Percentiles rank a stretch among this genome's conserved stretches.
These are phyloP conservation scores for Chelidonichthys spinosus DNA, from an alignment of 2,797 vertebrate genomes.

Conservation along the genomic window DNA sequence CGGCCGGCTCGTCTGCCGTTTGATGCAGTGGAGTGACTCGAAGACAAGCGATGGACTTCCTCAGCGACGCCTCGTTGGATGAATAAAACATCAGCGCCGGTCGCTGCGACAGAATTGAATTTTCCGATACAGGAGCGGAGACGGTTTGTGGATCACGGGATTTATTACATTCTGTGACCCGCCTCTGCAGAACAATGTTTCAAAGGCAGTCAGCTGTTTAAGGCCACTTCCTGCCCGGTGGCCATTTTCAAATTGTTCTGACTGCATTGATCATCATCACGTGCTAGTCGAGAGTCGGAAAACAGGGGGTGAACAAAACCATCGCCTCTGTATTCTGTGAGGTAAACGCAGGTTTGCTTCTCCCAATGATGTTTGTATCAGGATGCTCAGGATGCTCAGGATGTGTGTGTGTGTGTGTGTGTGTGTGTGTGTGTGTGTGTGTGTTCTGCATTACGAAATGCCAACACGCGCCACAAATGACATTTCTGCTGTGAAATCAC, in stretches of 20 bases:
- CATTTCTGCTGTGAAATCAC: no score
- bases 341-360: no score
- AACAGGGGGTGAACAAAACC: constrained; percentile 10
- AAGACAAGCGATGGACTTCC: constrained; percentile 70
- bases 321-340: neutral
- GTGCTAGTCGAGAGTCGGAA: neutral
- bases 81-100: constrained; percentile 75
- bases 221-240: neutral
- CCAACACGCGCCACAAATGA: no score
- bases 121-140: constrained; percentile 58
- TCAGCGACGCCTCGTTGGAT: constrained; percentile 65
- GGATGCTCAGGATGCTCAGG: no score
- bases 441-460: constrained; percentile 10
- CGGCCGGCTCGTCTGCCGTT: constrained; percentile 54
- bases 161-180: constrained; percentile 26
- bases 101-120: constrained; percentile 50
- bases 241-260: constrained; percentile 8
- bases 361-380: constrained; percentile 35
- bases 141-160: constrained; percentile 50
- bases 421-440: constrained; percentile 3
- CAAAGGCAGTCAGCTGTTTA: constrained; percentile 39
- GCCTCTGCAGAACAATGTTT: constrained; percentile 21
- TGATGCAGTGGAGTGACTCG: constrained; percentile 68
- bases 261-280: constrained; percentile 26
- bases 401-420: constrained; percentile 1